Conservation (phyloP, 2,888 invertebrate genomes). For the Hydriomena furcata region DNA sequence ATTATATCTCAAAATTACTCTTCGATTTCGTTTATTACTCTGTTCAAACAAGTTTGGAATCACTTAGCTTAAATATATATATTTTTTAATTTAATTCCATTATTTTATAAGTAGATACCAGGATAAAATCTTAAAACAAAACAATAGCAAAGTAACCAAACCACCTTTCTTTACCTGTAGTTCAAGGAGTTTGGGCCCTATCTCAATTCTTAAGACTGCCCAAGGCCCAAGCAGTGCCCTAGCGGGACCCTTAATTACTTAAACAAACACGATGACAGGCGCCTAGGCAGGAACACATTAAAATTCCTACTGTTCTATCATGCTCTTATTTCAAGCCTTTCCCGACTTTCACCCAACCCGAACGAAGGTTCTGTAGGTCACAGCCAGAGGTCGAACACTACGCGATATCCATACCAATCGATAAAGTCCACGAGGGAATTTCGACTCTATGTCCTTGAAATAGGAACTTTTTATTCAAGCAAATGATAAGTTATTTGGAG, state of each 20-base stretch:
- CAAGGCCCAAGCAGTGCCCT: too few species aligned
- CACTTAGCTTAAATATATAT: too few species aligned
- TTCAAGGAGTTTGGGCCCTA: too few species aligned
- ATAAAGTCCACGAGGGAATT: constrained; percentile 40
- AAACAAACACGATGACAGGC: constrained; percentile 3
- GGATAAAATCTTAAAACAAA: too few species aligned
- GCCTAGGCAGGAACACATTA: constrained; percentile 2
- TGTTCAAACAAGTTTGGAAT: too few species aligned
- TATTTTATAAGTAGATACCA: too few species aligned
- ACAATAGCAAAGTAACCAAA: too few species aligned
- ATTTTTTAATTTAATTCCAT: too few species aligned
- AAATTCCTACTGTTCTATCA: constrained; percentile 23
- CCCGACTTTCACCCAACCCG: constrained; percentile 68
- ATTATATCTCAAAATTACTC: too few species aligned
- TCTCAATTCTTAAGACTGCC: too few species aligned
- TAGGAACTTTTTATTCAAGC: constrained; percentile 32
- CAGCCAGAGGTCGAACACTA: constrained; percentile 58
- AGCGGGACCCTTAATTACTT: neutral
- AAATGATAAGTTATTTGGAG: constrained; percentile 38
- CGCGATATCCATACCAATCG: constrained; percentile 63
- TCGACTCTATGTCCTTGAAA: constrained; percentile 37
- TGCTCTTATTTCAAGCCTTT: constrained; percentile 45
- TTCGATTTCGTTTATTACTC: too few species aligned
- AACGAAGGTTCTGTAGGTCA: constrained; percentile 74
- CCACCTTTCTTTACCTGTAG: too few species aligned